Evolutionary conservation across 1,140 invertebrate genomes (phyloP).

Genomic region (Bombus sibiricus): DNA sequence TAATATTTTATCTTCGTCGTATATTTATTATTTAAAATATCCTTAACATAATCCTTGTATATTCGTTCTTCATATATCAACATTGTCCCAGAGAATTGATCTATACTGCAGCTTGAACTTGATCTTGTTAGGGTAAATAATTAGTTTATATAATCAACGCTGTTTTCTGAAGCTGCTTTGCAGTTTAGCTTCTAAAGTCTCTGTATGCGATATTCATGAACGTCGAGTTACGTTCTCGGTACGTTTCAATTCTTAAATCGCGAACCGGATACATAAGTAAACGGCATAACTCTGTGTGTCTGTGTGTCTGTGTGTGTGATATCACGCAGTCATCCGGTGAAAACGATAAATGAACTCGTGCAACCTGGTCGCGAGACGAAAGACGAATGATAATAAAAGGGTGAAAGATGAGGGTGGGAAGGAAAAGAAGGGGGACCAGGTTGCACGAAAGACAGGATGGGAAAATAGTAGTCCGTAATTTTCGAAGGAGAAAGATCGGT

Average conservation of each 20-base stretch:
- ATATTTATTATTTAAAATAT: not conserved
- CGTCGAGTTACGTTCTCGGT: conserved; percentile 23
- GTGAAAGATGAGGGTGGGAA: not conserved
- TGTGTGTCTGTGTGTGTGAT: not conserved
- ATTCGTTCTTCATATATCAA: too few relatives aligned
- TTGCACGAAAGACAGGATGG: not conserved
- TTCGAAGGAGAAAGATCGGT: conserved; percentile 44
- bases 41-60: too few relatives aligned
- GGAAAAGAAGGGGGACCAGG: not conserved
- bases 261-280: conserved; percentile 29
- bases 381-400: conserved; percentile 48
- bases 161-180: not conserved
- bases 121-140: not conserved
- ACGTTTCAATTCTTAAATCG: conserved; percentile 54
- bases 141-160: conserved; percentile 18
- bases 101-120: not conserved
- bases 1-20: not conserved
- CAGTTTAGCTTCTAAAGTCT: not conserved
- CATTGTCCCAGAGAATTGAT: not conserved
- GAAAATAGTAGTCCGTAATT: conserved; percentile 52
- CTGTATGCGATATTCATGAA: conserved; percentile 45
- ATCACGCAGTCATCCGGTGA: not conserved
- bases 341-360: conserved; percentile 20
- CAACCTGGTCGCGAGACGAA: not conserved
- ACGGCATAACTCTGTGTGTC: conserved; percentile 13